These are phyloP conservation scores for Drosophila mauritiana DNA, from an alignment of 1,140 invertebrate genomes.

Conservation along the genomic window DNA sequence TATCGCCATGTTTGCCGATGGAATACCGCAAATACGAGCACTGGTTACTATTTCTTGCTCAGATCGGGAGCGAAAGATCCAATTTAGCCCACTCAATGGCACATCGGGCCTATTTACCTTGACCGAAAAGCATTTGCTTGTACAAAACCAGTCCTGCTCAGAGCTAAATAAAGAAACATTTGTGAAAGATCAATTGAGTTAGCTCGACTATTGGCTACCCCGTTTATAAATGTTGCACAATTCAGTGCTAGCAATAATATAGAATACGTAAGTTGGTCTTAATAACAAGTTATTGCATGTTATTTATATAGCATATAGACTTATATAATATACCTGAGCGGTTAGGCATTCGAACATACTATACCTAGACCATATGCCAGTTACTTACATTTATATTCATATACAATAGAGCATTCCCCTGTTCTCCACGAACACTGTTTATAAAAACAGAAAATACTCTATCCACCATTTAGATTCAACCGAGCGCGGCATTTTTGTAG, in stretches of 20 bases:
- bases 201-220: not conserved
- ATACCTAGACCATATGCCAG: not conserved
- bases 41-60: constrained; percentile 16
- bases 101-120: constrained; percentile 40
- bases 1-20: constrained; percentile 33
- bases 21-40: constrained; percentile 32
- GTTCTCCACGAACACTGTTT: not conserved
- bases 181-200: no score
- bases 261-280: no score
- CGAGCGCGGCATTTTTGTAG: constrained; percentile 80
- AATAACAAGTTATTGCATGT: no score
- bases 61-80: constrained; percentile 12
- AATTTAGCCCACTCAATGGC: constrained; percentile 20
- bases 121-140: constrained; percentile 32
- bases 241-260: no score
- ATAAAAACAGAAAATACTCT: constrained; percentile 37
- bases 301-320: no score
- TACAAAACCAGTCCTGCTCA: constrained; percentile 14
- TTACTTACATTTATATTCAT: not conserved
- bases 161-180: constrained; percentile 8
- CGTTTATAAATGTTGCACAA: not conserved
- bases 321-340: no score
- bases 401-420: not conserved
- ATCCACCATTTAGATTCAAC: constrained; percentile 82
- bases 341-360: no score